Percentiles rank a stretch among this genome's conserved stretches.
phyloP scores from a whole-genome alignment of 2,888 invertebrate genomes.

The Chrysodeixis includens region DNA sequence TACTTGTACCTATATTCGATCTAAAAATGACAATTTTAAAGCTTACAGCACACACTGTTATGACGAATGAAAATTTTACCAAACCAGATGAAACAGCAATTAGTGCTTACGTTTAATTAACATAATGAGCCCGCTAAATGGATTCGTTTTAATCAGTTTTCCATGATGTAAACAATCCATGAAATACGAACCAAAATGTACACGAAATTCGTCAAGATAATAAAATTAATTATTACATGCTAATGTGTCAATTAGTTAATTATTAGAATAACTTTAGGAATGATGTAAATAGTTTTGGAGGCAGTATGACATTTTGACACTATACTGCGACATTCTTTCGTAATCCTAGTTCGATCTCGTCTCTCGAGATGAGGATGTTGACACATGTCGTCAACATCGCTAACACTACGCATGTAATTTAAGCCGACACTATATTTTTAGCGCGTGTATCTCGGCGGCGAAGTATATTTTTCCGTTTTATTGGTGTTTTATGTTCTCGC shows the following conservation, averaged over 20 bases:
- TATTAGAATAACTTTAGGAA: not conserved
- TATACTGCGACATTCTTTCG: conserved; percentile 43
- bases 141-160: conserved; percentile 33
- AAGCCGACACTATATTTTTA: not conserved
- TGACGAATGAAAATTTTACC: conserved; percentile 1
- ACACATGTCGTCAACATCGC: conserved; percentile 21
- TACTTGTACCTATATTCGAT: too few species aligned
- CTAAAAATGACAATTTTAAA: too few species aligned
- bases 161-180: conserved; percentile 12
- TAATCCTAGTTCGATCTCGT: conserved; percentile 16
- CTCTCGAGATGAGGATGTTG: conserved; percentile 27
- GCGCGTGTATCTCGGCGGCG: not conserved
- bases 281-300: conserved; percentile 16
- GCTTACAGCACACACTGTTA: conserved; percentile 8
- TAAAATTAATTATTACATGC: conserved; percentile 29
- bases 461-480: conserved; percentile 6
- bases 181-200: not conserved
- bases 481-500: not conserved
- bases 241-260: conserved; percentile 14
- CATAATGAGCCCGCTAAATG: conserved; percentile 16
- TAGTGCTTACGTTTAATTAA: conserved; percentile 14
- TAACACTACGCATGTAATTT: conserved; percentile 12
- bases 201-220: conserved; percentile 3
- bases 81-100: conserved; percentile 22
- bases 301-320: conserved; percentile 33